Conservation (phyloP, 2,113 vertebrate species). For the Centrocercus urophasianus region DNA sequence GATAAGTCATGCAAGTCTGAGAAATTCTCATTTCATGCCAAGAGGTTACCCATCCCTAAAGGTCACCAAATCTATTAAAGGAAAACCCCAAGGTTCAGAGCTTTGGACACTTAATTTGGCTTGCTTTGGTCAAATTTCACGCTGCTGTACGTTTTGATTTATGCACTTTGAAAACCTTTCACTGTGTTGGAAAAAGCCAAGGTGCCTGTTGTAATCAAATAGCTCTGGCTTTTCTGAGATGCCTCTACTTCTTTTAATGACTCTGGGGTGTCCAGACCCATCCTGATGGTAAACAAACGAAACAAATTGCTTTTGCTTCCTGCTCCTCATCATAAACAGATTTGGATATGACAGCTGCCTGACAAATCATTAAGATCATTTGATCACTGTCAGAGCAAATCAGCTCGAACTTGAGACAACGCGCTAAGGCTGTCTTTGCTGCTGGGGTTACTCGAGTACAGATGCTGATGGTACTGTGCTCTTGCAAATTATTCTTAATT, state of each 20-base stretch:
- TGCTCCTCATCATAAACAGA: background rate
- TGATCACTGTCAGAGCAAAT: slow-evolving; percentile 47
- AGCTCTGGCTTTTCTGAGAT: slow-evolving; percentile 2
- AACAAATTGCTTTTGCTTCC: slow-evolving; percentile 49
- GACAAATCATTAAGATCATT: slow-evolving; percentile 35
- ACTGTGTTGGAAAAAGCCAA: background rate
- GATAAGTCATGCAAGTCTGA: background rate
- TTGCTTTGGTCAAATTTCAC: slow-evolving; percentile 55
- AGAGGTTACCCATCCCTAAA: slow-evolving; percentile 20
- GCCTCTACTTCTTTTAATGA: slow-evolving; percentile 18
- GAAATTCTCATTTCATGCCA: background rate
- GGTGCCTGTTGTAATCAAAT: slow-evolving; percentile 24
- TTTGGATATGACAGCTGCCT: slow-evolving; percentile 30
- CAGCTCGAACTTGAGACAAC: background rate
- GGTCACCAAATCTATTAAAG: slow-evolving; percentile 47
- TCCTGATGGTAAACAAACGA: slow-evolving; percentile 34
- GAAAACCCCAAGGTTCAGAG: background rate
- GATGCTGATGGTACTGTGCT: background rate
- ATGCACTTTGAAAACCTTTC: slow-evolving; percentile 20
- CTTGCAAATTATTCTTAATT: slow-evolving; percentile 2
- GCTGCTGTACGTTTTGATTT: slow-evolving; percentile 49
- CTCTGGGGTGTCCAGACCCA: background rate
- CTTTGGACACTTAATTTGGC: slow-evolving; percentile 49
- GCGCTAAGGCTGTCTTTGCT: background rate
- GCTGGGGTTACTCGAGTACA: background rate